Evolutionary conservation across 2,888 invertebrate species (phyloP), one percentile per base, ranked within the genome.

Genomic region (Protophormia terraenovae): DNA sequence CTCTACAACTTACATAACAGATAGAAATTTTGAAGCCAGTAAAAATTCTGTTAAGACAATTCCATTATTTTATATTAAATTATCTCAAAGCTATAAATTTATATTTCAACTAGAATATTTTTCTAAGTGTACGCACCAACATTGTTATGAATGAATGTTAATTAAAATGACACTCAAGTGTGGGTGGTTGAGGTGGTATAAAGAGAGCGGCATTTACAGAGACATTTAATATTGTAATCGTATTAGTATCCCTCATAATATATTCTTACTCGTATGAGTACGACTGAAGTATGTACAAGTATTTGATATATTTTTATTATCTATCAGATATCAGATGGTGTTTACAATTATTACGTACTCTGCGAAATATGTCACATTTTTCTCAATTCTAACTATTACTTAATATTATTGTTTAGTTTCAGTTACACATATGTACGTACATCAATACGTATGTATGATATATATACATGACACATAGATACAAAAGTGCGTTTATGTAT

Each of bases 351-450:
- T 29, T 71, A 71, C 71, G 53, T 82, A 45, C 47, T 55, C 29
- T 64, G 45, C 58, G 19, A 77, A 83, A 77, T 72, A 55, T 60
- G 71, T 58, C 22, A 71, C 71, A 66, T 64, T 83, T 78, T 50
- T 50, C 24, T 64, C 35, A 50, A 38, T 50, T 50, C n/a, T 32
- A 50, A 62, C n/a, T 50, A 71, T 50, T 32, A 50, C 27, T 50
- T 22, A 32, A 71, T 38, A 55, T 24, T 55, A n/a, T 55, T 27
- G 27, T 55, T 16, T 22, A 53, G 10, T 38, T 64, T n/a, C 14
- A n/a, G 10, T 45, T 45, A 58, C n/a, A 67, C 27, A 58, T 22
- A 29, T n/a, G n/a, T n/a, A n/a, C n/a, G n/a, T n/a, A n/a, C n/a
- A n/a, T n/a, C n/a, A n/a, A n/a, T n/a, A n/a, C n/a, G n/a, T n/a